These are phyloP conservation scores for Drosophila sp. DNA, from an alignment of 1,140 invertebrate species.

Conservation along the genomic window DNA sequence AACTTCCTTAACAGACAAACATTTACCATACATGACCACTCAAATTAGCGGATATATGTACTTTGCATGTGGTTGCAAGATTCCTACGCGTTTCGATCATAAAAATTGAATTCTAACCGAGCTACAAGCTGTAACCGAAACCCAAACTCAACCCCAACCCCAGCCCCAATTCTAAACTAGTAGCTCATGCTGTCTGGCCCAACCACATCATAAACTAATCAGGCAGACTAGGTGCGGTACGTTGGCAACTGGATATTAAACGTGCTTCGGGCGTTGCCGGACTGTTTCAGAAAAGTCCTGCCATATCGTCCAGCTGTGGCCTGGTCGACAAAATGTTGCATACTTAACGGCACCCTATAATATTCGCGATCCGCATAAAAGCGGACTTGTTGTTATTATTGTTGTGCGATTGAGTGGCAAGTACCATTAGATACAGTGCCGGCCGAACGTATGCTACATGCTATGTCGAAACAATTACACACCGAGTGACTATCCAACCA, in stretches of 20 bases:
- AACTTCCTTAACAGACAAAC: constrained; percentile 38
- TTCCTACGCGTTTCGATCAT: constrained; percentile 9
- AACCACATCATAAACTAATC: constrained; percentile 56
- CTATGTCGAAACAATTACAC: constrained; percentile 46
- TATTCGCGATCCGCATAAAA: constrained; percentile 48
- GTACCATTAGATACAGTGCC: constrained; percentile 47
- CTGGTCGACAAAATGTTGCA: constrained; percentile 45
- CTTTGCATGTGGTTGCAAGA: constrained; percentile 25
- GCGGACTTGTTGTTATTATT: constrained; percentile 23
- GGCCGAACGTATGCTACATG: constrained; percentile 40
- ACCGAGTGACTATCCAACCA: constrained; percentile 24
- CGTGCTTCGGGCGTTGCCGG: constrained; percentile 23
- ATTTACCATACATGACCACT: constrained; percentile 15
- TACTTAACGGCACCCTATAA: constrained; percentile 40
- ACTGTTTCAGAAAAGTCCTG: background rate
- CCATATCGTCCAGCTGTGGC: background rate
- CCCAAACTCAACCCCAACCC: background rate
- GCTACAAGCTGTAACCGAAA: background rate
- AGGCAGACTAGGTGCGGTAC: constrained; percentile 47
- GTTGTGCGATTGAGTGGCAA: constrained; percentile 43
- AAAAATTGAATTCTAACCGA: constrained; percentile 31
- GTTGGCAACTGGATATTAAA: constrained; percentile 6
- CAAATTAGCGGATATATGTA: constrained; percentile 26
- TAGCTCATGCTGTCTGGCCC: constrained; percentile 2
- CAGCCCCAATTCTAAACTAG: background rate